Conservation (phyloP, 2,888 invertebrate genomes). For the Andrena camellia region DNA sequence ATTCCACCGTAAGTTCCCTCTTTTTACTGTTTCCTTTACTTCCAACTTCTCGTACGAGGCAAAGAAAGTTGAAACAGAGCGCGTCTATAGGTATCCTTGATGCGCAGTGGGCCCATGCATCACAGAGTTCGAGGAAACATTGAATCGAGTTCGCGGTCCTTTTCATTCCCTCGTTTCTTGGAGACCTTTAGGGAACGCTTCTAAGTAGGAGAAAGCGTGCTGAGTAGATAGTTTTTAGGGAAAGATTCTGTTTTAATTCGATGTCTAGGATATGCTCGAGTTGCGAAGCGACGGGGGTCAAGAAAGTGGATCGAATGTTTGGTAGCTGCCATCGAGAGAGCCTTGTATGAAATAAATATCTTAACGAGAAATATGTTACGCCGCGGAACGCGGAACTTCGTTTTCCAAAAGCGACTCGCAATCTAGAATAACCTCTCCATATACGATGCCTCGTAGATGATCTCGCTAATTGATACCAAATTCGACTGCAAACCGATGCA, state of each 20-base stretch:
- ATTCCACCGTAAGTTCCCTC: neutral
- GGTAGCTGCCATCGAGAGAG: neutral
- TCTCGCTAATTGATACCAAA: constrained; percentile 67
- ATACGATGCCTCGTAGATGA: constrained; percentile 37
- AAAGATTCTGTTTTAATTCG: constrained; percentile 27
- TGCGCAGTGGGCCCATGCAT: too few relatives aligned
- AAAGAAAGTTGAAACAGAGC: too few relatives aligned
- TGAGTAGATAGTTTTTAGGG: constrained; percentile 3
- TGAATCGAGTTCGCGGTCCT: neutral
- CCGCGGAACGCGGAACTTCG: constrained; percentile 39
- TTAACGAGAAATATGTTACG: constrained; percentile 34
- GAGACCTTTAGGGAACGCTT: constrained; percentile 6
- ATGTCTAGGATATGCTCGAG: constrained; percentile 16
- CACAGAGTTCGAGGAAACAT: too few relatives aligned
- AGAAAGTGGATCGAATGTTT: constrained; percentile 34
- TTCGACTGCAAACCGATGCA: constrained; percentile 26
- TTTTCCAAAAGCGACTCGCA: constrained; percentile 31
- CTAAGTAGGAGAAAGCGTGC: constrained; percentile 22
- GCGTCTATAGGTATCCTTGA: too few relatives aligned
- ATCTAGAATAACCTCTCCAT: constrained; percentile 49
- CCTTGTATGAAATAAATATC: constrained; percentile 41
- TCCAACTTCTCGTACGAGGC: too few relatives aligned
- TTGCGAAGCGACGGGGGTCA: neutral
- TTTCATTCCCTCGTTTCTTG: neutral
- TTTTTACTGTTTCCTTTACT: too few relatives aligned